Base-by-base conservation (phyloP, 2,113 vertebrate genomes). In the Poeciliopsis prolifica region DNA sequence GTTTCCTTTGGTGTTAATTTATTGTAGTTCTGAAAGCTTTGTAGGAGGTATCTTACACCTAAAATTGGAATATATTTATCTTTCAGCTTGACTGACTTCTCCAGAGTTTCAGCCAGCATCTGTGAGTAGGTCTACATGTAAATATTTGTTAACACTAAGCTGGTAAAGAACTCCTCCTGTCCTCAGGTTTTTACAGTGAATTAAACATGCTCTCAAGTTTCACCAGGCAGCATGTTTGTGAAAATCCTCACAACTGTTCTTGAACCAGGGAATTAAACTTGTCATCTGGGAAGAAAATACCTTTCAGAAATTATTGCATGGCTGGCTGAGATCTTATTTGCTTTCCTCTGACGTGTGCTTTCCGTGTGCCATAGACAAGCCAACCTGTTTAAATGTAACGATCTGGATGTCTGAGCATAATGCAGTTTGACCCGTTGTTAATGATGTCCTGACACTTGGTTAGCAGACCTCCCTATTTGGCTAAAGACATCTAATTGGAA, bases 341-440 rank as follows among this genome's bases (percentile, higher is more conserved):
- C 82, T 66, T 75, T 80, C 63, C 58, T 15, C 61, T 82, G 81
- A 85, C 73, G 61, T 37, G 15, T 44, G 72, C 65, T 48, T 48
- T 48, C 44, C n/a, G 65, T 69, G 74, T 28, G 81, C 68, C 1
- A 24, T 19, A 58, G 48, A 78, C 68, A 42, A 65, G 61, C 72
- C 70, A 9, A 81, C 48, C 68, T 60, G 76, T 71, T 78, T 72
- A 78, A 69, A 86, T 77, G 14, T 86, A 82, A 82, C 33, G 60
- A 82, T 77, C 24, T 69, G 75, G 80, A 71, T 78, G 72, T 80
- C 81, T 86, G 90, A 91, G 86, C 79, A 65, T 92, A 92, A 94
- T 90, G 79, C 69, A 81, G 81, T 92, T 92, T 94, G 92, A 94
- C 92, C 92, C 68, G 58, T 75, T 65, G 88, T 86, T 93, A 92